phyloP scores from a whole-genome alignment of 2,113 vertebrate species.

The Stigmatopora argus region DNA sequence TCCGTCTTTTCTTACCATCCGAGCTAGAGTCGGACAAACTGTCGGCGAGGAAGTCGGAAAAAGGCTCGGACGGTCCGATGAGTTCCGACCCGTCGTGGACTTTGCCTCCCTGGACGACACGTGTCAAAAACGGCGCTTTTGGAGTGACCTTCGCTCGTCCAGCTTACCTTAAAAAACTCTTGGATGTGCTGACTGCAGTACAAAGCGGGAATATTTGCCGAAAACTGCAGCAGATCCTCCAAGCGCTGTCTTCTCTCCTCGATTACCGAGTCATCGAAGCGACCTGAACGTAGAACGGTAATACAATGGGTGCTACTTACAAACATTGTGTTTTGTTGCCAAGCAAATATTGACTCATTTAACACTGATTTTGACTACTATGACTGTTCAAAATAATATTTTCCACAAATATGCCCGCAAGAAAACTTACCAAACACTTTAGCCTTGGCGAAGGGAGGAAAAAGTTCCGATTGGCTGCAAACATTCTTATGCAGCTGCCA shows the following conservation, averaged over 20 bases:
- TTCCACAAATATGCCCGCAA: background rate
- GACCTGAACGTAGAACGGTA: slow-evolving; percentile 66
- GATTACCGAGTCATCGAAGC: slow-evolving; percentile 91
- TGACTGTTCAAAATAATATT: background rate
- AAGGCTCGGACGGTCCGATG: slow-evolving; percentile 87
- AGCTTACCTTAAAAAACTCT: slow-evolving; percentile 92
- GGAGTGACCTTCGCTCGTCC: background rate
- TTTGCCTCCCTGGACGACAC: slow-evolving; percentile 80
- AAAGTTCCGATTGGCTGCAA: slow-evolving; percentile 87
- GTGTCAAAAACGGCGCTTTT: background rate
- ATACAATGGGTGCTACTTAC: too few relatives aligned
- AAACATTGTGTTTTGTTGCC: too few relatives aligned
- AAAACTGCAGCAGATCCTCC: slow-evolving; percentile 95
- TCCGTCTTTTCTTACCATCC: slow-evolving; percentile 73
- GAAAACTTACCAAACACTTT: slow-evolving; percentile 90
- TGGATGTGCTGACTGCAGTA: slow-evolving; percentile 88
- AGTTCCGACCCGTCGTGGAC: slow-evolving; percentile 93
- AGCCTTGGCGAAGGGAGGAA: slow-evolving; percentile 93
- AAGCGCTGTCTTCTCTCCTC: slow-evolving; percentile 95
- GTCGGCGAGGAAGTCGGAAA: slow-evolving; percentile 78
- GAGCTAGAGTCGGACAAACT: slow-evolving; percentile 85
- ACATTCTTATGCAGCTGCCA: slow-evolving; percentile 91
- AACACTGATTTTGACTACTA: background rate
- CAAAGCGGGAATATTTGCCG: slow-evolving; percentile 91
- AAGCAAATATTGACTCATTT: background rate